Conservation (phyloP, 2,113 vertebrate species). For the Dipodomys ordii region DNA sequence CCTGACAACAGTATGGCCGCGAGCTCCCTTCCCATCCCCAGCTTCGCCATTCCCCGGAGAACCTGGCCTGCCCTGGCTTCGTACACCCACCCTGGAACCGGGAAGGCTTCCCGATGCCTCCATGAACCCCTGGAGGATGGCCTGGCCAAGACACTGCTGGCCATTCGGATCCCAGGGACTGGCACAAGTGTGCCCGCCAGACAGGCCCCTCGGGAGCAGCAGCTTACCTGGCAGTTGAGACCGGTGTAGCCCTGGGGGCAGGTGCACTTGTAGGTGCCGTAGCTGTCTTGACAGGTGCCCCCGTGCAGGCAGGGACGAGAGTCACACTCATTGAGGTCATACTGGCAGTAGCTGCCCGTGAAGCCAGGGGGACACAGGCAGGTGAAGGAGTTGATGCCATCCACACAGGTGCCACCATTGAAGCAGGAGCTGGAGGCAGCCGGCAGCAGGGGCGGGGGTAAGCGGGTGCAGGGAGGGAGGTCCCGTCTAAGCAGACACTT, state of each 20-base stretch:
- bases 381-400: slow-evolving; percentile 97
- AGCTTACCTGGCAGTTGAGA: slow-evolving; percentile 94
- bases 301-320: slow-evolving; percentile 96
- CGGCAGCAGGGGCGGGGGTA: neutral
- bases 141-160: neutral
- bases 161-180: no score
- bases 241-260: slow-evolving; percentile 97
- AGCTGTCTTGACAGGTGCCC: slow-evolving; percentile 97
- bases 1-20: neutral
- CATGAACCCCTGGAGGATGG: neutral
- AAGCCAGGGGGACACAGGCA: slow-evolving; percentile 95
- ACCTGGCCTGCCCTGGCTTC: neutral
- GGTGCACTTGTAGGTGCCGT: slow-evolving; percentile 95
- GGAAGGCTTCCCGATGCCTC: neutral
- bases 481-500: rapidly evolving
- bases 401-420: slow-evolving; percentile 95
- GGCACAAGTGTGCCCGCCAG: no score
- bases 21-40: rapidly evolving
- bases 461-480: rapidly evolving
- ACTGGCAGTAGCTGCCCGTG: slow-evolving; percentile 97
- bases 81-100: rapidly evolving
- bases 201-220: neutral
- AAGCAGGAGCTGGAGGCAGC: slow-evolving; percentile 93
- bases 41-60: no score
- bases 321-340: slow-evolving; percentile 97